phyloP scores from a whole-genome alignment of 2,797 vertebrate genomes.

The Glossophaga mutica region DNA sequence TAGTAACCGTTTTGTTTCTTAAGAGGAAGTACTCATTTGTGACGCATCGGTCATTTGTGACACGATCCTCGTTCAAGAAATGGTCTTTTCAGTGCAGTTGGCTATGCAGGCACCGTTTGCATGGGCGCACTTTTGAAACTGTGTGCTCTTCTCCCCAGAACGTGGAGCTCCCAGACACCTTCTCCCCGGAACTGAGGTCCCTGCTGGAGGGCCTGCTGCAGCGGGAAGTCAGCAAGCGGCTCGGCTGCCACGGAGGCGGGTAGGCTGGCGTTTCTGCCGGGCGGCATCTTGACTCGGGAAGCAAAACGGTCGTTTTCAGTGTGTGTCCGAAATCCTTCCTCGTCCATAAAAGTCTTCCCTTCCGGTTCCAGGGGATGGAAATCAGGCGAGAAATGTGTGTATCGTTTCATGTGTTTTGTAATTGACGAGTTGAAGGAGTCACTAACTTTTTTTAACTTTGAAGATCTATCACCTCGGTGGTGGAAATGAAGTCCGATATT shows the following conservation, averaged over 20 bases:
- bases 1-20: not conserved
- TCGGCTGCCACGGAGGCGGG: constrained; percentile 93
- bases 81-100: not conserved
- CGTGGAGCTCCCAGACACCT: constrained; percentile 94
- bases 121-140: accelerated
- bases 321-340: not conserved
- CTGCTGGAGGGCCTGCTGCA: constrained; percentile 94
- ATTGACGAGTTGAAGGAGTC: not conserved
- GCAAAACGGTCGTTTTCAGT: not conserved
- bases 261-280: constrained; percentile 68
- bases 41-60: not conserved
- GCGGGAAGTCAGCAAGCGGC: constrained; percentile 91
- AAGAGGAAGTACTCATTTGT: not conserved
- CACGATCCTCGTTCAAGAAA: not conserved
- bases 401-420: not conserved
- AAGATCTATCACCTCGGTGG: not conserved
- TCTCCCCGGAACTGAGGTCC: constrained; percentile 93
- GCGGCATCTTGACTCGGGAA: not conserved
- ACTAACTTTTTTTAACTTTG: not conserved
- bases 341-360: not conserved
- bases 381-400: accelerated
- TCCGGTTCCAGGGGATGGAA: accelerated
- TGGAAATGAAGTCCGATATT: not conserved
- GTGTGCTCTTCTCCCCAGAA: constrained; percentile 81
- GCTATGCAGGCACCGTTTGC: too few relatives aligned